These are phyloP conservation scores for Zophobas atratus DNA, from an alignment of 1,140 invertebrate species.

Conservation along the genomic window DNA sequence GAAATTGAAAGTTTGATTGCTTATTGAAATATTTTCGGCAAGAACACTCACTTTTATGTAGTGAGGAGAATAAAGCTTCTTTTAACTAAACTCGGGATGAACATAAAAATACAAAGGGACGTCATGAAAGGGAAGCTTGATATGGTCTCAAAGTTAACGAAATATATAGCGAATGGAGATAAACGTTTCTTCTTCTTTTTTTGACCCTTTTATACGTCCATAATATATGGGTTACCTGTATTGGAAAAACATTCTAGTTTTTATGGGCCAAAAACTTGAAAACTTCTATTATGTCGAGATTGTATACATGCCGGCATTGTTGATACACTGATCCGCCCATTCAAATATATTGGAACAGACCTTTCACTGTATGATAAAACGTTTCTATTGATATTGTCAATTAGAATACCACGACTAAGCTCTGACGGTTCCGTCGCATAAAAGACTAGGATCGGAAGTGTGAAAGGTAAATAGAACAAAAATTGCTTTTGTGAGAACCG, in stretches of 20 bases:
- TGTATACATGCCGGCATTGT: conserved; percentile 10
- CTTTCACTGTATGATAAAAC: conserved; percentile 19
- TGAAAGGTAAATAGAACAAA: too few relatives aligned
- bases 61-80: conserved; percentile 19
- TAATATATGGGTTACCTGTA: conserved; percentile 41
- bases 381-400: conserved; percentile 16
- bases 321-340: conserved; percentile 4
- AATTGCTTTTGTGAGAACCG: too few relatives aligned
- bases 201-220: conserved; percentile 30
- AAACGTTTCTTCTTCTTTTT: conserved; percentile 37
- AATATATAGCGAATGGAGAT: conserved; percentile 36
- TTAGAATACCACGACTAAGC: background rate
- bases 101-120: conserved; percentile 39
- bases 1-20: conserved; percentile 37
- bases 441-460: too few relatives aligned
- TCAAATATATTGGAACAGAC: conserved; percentile 12
- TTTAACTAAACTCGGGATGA: conserved; percentile 21
- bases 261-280: conserved; percentile 21
- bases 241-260: conserved; percentile 34
- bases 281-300: conserved; percentile 38
- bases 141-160: conserved; percentile 28
- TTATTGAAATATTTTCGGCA: conserved; percentile 34
- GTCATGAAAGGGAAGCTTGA: conserved; percentile 15
- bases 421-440: background rate
- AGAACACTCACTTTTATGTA: conserved; percentile 21